Conservation (phyloP, 2,113 vertebrate species). For the Lepus americanus region DNA sequence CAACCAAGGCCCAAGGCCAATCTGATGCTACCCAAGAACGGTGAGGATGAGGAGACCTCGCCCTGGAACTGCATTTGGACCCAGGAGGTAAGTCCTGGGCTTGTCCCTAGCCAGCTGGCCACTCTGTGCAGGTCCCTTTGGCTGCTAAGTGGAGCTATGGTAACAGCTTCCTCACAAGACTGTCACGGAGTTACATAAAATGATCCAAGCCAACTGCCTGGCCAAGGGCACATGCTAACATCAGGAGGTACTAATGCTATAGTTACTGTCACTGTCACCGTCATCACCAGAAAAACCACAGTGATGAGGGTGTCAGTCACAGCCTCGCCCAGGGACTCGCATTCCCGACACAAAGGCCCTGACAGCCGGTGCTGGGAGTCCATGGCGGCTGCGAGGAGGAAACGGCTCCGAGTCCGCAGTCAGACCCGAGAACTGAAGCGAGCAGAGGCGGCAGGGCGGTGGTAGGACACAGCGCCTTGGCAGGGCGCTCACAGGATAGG, state of each 20-base stretch:
- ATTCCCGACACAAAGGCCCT: background rate
- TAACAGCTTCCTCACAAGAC: background rate
- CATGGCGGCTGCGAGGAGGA: background rate
- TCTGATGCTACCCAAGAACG: background rate
- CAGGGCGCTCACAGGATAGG: too few relatives aligned
- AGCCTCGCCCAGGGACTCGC: too few relatives aligned
- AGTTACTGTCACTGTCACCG: rapidly evolving
- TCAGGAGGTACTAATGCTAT: too few relatives aligned
- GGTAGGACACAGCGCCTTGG: background rate
- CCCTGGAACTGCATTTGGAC: background rate
- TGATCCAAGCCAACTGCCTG: background rate
- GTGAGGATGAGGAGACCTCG: background rate
- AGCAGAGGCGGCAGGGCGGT: too few relatives aligned
- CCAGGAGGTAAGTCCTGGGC: background rate
- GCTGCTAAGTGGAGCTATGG: background rate
- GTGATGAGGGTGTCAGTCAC: rapidly evolving
- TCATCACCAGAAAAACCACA: background rate
- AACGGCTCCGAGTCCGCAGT: rapidly evolving
- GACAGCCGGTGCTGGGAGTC: background rate
- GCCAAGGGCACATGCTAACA: rapidly evolving
- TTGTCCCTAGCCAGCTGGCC: rapidly evolving
- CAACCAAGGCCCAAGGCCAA: too few relatives aligned
- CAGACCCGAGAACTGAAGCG: background rate
- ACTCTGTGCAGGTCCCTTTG: background rate
- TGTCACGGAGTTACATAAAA: background rate